These are phyloP conservation scores for Aphelinus certus DNA, from an alignment of 1,140 invertebrate genomes.

Conservation along the genomic window DNA sequence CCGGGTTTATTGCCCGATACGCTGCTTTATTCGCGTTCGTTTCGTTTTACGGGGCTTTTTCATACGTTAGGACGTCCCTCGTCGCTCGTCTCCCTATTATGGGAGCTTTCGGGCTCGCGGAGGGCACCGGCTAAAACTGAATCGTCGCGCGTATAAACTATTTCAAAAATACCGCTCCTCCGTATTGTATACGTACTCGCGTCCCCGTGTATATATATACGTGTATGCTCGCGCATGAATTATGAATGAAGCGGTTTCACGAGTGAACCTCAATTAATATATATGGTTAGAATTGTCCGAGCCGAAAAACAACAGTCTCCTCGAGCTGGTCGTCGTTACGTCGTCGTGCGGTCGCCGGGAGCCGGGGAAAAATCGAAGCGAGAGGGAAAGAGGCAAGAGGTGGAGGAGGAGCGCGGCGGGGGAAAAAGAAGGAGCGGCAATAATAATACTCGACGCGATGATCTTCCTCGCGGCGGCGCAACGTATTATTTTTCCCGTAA, in stretches of 20 bases:
- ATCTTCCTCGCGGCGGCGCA: constrained; percentile 4
- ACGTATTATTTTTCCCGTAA: constrained; percentile 35
- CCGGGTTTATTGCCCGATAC: constrained; percentile 10
- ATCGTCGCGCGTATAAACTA: too few species aligned
- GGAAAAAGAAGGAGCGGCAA: constrained; percentile 12
- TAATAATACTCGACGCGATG: constrained; percentile 22
- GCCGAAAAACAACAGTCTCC: neutral
- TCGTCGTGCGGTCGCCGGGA: neutral
- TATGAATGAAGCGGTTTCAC: constrained; percentile 30
- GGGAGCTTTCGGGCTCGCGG: too few species aligned
- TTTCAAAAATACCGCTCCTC: too few species aligned
- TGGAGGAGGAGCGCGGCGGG: neutral
- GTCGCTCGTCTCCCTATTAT: too few species aligned
- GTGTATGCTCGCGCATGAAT: constrained; percentile 1
- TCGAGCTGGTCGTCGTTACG: neutral
- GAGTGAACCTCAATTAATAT: constrained; percentile 30
- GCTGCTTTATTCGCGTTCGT: constrained; percentile 23
- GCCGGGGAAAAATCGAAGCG: neutral
- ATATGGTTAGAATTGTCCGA: constrained; percentile 17
- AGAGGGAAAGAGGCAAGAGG: neutral
- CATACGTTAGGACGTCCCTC: neutral
- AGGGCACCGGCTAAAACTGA: too few species aligned
- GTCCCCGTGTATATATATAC: neutral
- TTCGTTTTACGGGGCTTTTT: constrained; percentile 26
- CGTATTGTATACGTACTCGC: neutral